Conservation (phyloP, 2,888 invertebrate genomes). For the Hyles lineata region DNA sequence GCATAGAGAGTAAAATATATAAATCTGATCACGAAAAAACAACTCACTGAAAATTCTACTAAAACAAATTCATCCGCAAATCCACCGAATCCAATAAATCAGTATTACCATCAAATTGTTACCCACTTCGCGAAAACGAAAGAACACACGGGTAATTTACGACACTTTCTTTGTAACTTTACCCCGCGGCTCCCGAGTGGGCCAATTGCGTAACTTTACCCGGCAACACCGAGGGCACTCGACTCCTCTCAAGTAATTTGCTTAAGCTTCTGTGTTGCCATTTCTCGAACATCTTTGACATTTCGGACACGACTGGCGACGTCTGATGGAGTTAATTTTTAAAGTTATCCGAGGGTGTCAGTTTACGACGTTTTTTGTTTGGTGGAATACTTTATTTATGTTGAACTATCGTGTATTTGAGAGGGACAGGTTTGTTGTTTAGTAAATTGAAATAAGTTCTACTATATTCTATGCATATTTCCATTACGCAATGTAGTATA, state of each 20-base stretch:
- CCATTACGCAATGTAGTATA: no score
- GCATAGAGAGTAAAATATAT: no score
- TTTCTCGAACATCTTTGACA: slow-evolving; percentile 4
- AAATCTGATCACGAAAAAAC: no score
- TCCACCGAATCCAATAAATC: slow-evolving; percentile 10
- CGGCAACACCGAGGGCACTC: slow-evolving; percentile 1
- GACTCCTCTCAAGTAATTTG: slow-evolving; percentile 20
- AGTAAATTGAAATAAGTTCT: no score
- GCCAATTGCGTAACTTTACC: slow-evolving; percentile 12
- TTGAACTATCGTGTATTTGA: no score
- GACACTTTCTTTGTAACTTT: slow-evolving; percentile 20
- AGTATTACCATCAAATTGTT: slow-evolving; percentile 18
- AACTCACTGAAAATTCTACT: neutral
- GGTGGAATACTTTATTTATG: no score
- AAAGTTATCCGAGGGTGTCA: neutral
- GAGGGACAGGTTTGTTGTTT: no score
- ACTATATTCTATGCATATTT: no score
- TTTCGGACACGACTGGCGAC: neutral
- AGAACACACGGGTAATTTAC: slow-evolving; percentile 22
- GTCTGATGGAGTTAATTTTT: neutral
- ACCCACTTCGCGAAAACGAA: slow-evolving; percentile 2
- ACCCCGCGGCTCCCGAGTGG: neutral
- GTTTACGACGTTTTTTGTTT: neutral
- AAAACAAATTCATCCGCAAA: neutral
- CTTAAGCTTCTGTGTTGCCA: neutral